Evolutionary conservation across 2,797 vertebrate species (phyloP), one percentile per base, ranked within the genome.

Genomic region (Emys orbicularis): DNA sequence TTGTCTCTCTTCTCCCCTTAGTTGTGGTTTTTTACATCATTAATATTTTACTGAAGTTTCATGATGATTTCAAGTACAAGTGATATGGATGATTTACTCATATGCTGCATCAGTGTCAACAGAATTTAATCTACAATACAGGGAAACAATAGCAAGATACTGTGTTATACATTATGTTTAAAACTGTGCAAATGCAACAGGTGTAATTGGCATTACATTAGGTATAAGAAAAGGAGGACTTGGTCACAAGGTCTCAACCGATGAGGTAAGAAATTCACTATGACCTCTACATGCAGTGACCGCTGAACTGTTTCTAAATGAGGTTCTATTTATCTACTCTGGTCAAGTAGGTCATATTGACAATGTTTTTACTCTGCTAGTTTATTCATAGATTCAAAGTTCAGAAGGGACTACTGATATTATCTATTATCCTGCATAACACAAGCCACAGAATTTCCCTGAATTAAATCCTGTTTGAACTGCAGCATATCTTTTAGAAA

Each of bases 51-150:
- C 65, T 79, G 68, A 81, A 34, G 34, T 57, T 89, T 27, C 3
- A 4, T 44, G 65, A 72, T 12, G 84, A 96, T 90, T 37, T 4
- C 91, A 81, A 59, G 21, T 76, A 83, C n/a, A 2, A 44, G 6
- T 72, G 83, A 92, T 44, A 83, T 12, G 49, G 68, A 95, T 89
- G 81, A 84, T 96, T 41, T 65, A 96, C 93, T 61, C 93, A 89
- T 90, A 53, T 4, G 19, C 37, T 57, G 15, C 76, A 95, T 59
- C 81, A 27, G 54, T 83, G 72, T 77, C 52, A 92, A 89, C 68
- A 79, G 47, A 90, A 95, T 90, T 93, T 94, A 84, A 93, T 90
- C 68, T 95, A 15, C 80, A 94, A 59, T 49, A 65, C 80, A 94
- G 95, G 31, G 86, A 95, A 96, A 82, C 79, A 50, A 74, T 86